These are phyloP conservation scores for Bombus pascuorum DNA, from an alignment of 1,140 invertebrate genomes.

Conservation along the genomic window DNA sequence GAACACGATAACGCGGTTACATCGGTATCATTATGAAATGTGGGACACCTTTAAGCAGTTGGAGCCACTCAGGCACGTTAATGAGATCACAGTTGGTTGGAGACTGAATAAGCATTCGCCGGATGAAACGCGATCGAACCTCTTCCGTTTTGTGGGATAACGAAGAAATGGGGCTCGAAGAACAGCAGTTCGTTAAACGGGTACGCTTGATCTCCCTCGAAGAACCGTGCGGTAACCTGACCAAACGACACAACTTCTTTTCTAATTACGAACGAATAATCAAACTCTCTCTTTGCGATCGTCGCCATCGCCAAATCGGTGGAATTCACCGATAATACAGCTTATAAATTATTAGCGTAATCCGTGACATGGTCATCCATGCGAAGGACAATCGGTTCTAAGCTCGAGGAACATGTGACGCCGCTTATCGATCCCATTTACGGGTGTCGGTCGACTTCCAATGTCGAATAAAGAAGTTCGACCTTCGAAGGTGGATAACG, in stretches of 20 bases:
- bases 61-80: constrained; percentile 51
- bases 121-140: constrained; percentile 43
- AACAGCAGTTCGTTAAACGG: constrained; percentile 68
- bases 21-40: constrained; percentile 58
- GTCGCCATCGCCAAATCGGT: not conserved
- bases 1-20: constrained; percentile 38
- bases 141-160: not conserved
- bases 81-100: constrained; percentile 62
- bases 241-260: constrained; percentile 44
- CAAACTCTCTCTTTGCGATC: not conserved
- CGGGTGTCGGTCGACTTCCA: not conserved
- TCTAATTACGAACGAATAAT: constrained; percentile 55
- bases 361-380: not conserved
- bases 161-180: constrained; percentile 30
- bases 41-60: constrained; percentile 57
- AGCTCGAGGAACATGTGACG: not conserved
- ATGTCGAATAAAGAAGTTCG: not conserved
- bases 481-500: not conserved
- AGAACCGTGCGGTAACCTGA: constrained; percentile 41
- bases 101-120: constrained; percentile 33
- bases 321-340: not conserved
- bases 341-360: constrained; percentile 16
- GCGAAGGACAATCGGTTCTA: not conserved
- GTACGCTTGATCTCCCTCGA: constrained; percentile 58
- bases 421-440: not conserved